A percentile compares a stretch with the other conserved stretches of the same genome.
These are phyloP conservation scores for Dryoscopus gambensis DNA, from an alignment of 2,113 vertebrate species.

Conservation along the genomic window DNA sequence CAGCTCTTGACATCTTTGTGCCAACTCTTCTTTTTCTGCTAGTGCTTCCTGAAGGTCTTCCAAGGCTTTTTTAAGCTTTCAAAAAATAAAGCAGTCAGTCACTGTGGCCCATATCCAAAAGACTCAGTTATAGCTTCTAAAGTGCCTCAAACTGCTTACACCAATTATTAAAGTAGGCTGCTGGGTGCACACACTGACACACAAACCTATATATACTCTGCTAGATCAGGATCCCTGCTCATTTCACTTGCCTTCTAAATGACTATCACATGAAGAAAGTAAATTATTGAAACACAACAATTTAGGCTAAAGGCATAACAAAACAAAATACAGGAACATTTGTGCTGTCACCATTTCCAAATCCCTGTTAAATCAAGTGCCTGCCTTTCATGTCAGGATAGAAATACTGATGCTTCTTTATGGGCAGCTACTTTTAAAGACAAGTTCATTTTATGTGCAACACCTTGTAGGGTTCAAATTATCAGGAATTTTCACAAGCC, in stretches of 20 bases:
- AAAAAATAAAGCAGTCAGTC: not conserved
- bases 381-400: not conserved
- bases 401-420: not conserved
- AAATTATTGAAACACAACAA: not conserved
- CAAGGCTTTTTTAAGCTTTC: slow-evolving; percentile 85
- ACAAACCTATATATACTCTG: not conserved
- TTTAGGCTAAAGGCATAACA: not conserved
- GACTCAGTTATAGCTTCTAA: not conserved
- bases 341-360: not conserved
- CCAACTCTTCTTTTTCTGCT: slow-evolving; percentile 88
- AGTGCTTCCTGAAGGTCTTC: slow-evolving; percentile 83
- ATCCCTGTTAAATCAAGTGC: not conserved
- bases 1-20: slow-evolving; percentile 90
- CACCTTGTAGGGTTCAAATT: not conserved
- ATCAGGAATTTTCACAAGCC: not conserved
- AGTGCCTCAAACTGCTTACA: not conserved
- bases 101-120: not conserved
- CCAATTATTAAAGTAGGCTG: not conserved
- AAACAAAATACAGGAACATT: not conserved
- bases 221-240: not conserved
- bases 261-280: not conserved
- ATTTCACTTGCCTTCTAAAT: not conserved
- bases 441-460: not conserved
- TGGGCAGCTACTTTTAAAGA: not conserved
- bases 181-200: not conserved